Base-by-base conservation (phyloP, 1,140 invertebrate genomes). In the Nixonia krombeini region DNA sequence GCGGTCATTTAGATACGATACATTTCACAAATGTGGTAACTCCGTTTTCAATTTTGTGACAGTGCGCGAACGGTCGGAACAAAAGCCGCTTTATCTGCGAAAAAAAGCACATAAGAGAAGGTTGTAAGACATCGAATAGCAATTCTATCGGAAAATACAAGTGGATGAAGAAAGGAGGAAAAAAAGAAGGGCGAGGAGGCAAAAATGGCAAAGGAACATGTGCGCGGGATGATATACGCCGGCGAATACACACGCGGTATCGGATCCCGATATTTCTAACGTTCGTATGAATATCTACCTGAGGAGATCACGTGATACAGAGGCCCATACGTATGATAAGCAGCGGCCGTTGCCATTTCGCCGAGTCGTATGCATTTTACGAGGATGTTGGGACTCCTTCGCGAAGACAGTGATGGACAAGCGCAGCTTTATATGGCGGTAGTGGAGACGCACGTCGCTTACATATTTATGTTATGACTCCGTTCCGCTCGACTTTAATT, bases 391-490 rank as follows among this genome's bases (percentile, higher is more conserved):
- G 73, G 74, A 73, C 75, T 76, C 73, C 72, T 74, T 75, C 70
- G 70, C 59, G 65, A 65, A 75, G 83, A 85, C 83, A 83, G 79
- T 85, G 83, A 85, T 84, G 83, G 82, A 85, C 80, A 85, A 81
- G 78, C 80, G 64, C 63, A 70, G 66, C 76, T 83, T 78, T 83
- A 85, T 83, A 85, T 81, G 83, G 82, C 65, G 64, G 62, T 46
- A 21, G 41, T 13, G 35, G 67, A 72, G 61, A 74, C 63, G 70
- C 63, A 56, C 62, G 73, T 71, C 58, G 61, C 75, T 85, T 83
- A 84, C 83, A 84, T 84, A 84, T 85, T 84, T 83, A 85, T 83
- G 81, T 83, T 83, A 83, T 83, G 80, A 83, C 80, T 81, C 73
- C 70, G 73, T 57, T 74, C 71, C 73, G 71, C 73, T 82, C 78